Base-by-base conservation (phyloP, 2,888 invertebrate genomes). In the Mycogona germanica region DNA sequence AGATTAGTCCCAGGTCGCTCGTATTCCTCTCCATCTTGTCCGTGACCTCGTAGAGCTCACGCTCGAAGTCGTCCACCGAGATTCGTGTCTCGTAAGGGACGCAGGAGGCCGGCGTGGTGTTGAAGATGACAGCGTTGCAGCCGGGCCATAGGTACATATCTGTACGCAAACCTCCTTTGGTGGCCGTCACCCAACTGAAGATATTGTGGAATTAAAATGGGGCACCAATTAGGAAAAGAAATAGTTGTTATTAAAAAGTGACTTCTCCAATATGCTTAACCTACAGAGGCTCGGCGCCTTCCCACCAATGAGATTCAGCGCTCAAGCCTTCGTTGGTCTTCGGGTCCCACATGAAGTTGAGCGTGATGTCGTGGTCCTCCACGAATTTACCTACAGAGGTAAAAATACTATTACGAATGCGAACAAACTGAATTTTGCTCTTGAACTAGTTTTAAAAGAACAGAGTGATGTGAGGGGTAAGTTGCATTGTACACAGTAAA, bases 321-420 rank as follows among this genome's bases (percentile, higher is more conserved):
- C 55, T 55, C 47, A 63, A 63, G 2, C 50, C 45, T 7, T 64
- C 64, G 25, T 63, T 60, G 12, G 57, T 55, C 3, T 59, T 55
- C 4, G 62, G 45, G 59, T 69, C 67, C 53, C 65, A 66, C 64
- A 69, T 67, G 63, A 65, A 66, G 55, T 70, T 68, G 9, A 66
- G 67, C 26, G 68, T 60, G 42, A 70, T 65, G 12, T 65, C 66
- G 58, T 70, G 70, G 32, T 57, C 61, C 58, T 68, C 68, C 1
- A 67, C 64, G 58, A 66, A 64, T 14, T 62, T 59, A 28, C 64
- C 64, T 56, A 60, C 59, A 17, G 26, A 38, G 55, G 9, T 7
- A 7, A 14, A 12, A 41, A 41, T n/a, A n/a, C n/a, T n/a, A n/a
- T n/a, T n/a, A n/a, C n/a, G n/a, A n/a, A n/a, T n/a, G n/a, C n/a